Conservation (phyloP, 2,113 vertebrate species). For the Sander lucioperca region DNA sequence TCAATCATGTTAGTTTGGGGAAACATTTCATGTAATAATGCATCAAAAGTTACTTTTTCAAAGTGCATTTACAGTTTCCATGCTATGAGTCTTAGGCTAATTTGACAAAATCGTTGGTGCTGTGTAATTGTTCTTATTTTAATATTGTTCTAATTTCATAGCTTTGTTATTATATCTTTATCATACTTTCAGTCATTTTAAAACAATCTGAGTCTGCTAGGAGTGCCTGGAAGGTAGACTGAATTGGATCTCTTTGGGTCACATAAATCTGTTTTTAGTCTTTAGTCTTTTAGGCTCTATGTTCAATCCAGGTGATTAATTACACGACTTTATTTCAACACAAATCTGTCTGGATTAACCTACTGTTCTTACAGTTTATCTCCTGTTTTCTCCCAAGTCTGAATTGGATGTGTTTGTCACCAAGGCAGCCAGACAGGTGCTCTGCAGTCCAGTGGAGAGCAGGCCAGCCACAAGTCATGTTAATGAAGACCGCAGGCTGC, state of each 20-base stretch:
- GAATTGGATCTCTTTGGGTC: not conserved
- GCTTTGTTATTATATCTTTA: not conserved
- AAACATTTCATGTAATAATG: not conserved
- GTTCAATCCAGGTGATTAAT: slow-evolving; percentile 9
- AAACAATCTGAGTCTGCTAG: not conserved
- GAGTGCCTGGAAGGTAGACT: not conserved
- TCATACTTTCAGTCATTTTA: not conserved
- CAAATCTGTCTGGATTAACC: not conserved
- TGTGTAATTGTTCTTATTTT: not conserved
- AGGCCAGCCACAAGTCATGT: slow-evolving; percentile 92
- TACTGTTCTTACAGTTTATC: slow-evolving; percentile 82
- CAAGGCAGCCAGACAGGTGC: slow-evolving; percentile 84
- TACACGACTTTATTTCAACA: not conserved
- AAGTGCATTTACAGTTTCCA: not conserved
- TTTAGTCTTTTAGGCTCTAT: too few relatives aligned
- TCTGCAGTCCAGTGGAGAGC: slow-evolving; percentile 87
- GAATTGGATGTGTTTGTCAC: slow-evolving; percentile 86
- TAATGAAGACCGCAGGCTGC: slow-evolving; percentile 90
- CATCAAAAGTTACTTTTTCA: too few relatives aligned
- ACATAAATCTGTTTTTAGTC: not conserved
- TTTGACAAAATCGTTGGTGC: too few relatives aligned
- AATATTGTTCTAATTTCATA: not conserved
- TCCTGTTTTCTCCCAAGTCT: slow-evolving; percentile 86
- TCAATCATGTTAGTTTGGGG: not conserved
- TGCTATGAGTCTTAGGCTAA: not conserved